Evolutionary conservation across 2,888 invertebrate species (phyloP).

Genomic region (Noctua janthe): DNA sequence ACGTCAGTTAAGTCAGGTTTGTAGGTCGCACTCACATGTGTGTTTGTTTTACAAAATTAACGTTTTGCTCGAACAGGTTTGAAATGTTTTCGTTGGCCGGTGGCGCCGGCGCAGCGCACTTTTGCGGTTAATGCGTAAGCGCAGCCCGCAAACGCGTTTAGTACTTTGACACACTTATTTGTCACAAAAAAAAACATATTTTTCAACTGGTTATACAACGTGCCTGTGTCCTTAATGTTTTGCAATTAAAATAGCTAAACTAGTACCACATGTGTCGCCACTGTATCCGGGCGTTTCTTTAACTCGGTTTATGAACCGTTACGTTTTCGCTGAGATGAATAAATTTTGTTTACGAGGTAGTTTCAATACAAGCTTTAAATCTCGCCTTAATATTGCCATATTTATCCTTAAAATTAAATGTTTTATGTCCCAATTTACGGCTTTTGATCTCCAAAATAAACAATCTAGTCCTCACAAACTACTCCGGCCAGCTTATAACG

Average conservation of each 20-base stretch:
- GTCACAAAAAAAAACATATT: constrained; percentile 65
- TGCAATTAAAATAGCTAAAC: constrained; percentile 62
- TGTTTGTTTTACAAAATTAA: constrained; percentile 85
- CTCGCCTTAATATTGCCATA: constrained; percentile 29
- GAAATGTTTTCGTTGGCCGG: constrained; percentile 77
- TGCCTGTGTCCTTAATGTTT: constrained; percentile 48
- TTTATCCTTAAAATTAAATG: constrained; percentile 52
- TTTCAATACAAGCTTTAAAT: constrained; percentile 37
- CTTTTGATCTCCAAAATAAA: constrained; percentile 41
- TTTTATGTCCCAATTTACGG: constrained; percentile 53
- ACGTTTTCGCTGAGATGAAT: constrained; percentile 51
- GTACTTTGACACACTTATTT: constrained; percentile 86
- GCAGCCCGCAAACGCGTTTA: constrained; percentile 80
- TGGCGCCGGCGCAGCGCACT: constrained; percentile 77
- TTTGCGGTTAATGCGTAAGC: constrained; percentile 86
- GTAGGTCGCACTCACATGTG: constrained; percentile 77
- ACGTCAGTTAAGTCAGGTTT: constrained; percentile 71
- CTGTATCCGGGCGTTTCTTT: constrained; percentile 44
- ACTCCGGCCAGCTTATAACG: constrained; percentile 53
- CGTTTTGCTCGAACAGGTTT: constrained; percentile 83
- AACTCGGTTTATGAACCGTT: constrained; percentile 52
- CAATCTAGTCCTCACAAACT: constrained; percentile 47
- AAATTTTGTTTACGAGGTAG: constrained; percentile 57
- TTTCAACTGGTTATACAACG: constrained; percentile 62
- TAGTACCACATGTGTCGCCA: constrained; percentile 42